These are phyloP conservation scores for Tamandua tetradactyla DNA, from an alignment of 2,797 vertebrate genomes.

Conservation along the genomic window DNA sequence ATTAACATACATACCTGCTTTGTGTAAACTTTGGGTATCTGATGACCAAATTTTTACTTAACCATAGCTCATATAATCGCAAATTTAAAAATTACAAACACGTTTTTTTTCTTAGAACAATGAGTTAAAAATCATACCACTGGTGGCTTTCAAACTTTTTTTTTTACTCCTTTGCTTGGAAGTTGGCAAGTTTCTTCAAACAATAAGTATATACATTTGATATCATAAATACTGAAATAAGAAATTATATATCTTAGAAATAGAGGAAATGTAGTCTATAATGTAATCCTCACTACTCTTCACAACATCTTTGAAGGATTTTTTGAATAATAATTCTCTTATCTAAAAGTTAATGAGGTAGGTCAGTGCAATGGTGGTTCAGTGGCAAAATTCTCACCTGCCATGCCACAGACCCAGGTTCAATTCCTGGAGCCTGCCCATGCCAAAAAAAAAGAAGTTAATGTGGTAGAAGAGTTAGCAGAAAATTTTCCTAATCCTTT, in stretches of 20 bases:
- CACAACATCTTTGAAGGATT: neutral
- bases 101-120: conserved; percentile 18
- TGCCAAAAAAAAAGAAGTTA: too few relatives aligned
- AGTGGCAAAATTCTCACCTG: too few relatives aligned
- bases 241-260: neutral
- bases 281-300: neutral
- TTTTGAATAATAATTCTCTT: conserved; percentile 13
- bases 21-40: neutral
- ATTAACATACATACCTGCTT: neutral
- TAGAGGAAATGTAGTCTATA: neutral
- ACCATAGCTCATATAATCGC: neutral
- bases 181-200: neutral
- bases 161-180: neutral
- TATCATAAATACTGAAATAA: conserved; percentile 5
- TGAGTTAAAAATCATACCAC: conserved; percentile 22
- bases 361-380: too few relatives aligned
- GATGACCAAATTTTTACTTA: conserved; percentile 1
- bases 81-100: conserved; percentile 55
- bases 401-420: too few relatives aligned
- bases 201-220: neutral
- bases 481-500: conserved; percentile 19
- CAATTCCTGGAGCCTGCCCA: too few relatives aligned
- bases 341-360: conserved; percentile 31
- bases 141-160: neutral
- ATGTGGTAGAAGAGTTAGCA: neutral